Base-by-base conservation (phyloP, 2,797 vertebrate genomes). In the Vireo griseus region DNA sequence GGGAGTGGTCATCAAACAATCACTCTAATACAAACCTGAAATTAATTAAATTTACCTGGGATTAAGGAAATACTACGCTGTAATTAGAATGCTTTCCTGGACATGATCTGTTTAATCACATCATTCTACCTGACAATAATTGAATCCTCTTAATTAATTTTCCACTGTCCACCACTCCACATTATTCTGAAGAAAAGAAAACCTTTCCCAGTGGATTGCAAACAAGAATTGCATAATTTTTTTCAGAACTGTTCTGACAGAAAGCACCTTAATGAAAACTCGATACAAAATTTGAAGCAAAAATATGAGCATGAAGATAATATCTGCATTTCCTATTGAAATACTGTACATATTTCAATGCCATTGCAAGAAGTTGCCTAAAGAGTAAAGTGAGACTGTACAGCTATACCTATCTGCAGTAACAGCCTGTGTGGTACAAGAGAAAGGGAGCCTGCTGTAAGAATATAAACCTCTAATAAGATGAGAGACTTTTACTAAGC, bases 381-480 rank as follows among this genome's bases (percentile, higher is more conserved):
- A 93, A 39, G 55, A 73, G 63, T 78, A 94, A 86, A 86, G n/a
- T 52, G 48, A 65, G 31, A 31, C 16, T 85, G 58, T 50, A 28
- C 15, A 92, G 37, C 22, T 54, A 14, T 5, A 44, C 16, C 31
- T 85, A 33, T 55, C 55, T 83, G 51, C 42, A 95, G 16, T 4
- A 16, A 8, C 55, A 65, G 50, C 15, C 55, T n/a, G 14, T 51
- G 24, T 55, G 51, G 21, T 63, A 35, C n/a, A 63, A 47, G 31
- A 83, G 45, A 58, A 63, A 51, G 31, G 54, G 45, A 77, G 55
- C 12, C 54, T 75, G 35, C 35, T 84, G 4, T 51, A 91, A 88
- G 85, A 92, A 91, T 81, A 94, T 86, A 94, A 95, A 94, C 76
- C 42, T 68, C 58, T 95, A 94, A 94, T 92, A 93, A 68, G 55